phyloP scores from a whole-genome alignment of 2,797 vertebrate species.

The Schizopygopsis pylzovi region DNA sequence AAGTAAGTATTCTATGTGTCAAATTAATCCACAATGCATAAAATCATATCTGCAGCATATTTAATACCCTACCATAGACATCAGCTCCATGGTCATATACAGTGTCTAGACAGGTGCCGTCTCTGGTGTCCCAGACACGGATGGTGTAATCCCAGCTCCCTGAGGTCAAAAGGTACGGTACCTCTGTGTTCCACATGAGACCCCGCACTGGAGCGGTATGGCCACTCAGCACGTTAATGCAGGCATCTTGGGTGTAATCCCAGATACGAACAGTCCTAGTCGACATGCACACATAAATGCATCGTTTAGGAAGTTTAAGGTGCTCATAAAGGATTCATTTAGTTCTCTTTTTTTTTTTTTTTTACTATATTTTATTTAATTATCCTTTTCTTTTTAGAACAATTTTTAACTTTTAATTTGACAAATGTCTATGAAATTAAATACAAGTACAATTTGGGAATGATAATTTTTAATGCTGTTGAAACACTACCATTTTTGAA shows the following conservation, averaged over 20 bases:
- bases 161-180: conserved; percentile 91
- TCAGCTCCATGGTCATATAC: conserved; percentile 95
- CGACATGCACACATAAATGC: conserved; percentile 45
- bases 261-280: conserved; percentile 93
- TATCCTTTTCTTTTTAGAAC: neutral
- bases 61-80: conserved; percentile 86
- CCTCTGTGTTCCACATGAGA: conserved; percentile 95
- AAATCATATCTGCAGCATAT: neutral
- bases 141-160: conserved; percentile 98
- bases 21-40: neutral
- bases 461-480: neutral
- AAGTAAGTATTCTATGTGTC: neutral
- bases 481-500: neutral
- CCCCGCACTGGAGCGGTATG: conserved; percentile 93
- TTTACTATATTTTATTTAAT: neutral
- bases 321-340: neutral
- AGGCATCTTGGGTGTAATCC: conserved; percentile 97
- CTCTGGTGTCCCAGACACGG: conserved; percentile 95
- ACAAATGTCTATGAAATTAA: too few relatives aligned
- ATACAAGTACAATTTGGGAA: neutral
- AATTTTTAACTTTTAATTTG: neutral
- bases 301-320: neutral
- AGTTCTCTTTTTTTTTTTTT: too few relatives aligned
- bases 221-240: conserved; percentile 91
- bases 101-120: conserved; percentile 91